Base-by-base conservation (phyloP, 92 coral and sea anemone genomes). In the Ricordea florida region DNA sequence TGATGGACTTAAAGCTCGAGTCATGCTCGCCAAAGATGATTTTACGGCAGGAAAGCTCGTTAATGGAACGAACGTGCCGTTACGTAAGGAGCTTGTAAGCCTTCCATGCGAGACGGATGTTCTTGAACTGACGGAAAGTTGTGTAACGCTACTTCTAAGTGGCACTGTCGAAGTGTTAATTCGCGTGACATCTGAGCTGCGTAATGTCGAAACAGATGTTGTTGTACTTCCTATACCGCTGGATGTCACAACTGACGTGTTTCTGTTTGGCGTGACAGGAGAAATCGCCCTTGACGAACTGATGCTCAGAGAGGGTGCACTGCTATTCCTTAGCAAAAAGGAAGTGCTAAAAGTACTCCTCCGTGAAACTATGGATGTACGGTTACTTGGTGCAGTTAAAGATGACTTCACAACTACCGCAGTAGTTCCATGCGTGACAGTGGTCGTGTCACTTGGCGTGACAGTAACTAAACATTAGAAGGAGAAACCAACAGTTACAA, bases 281-380 rank as follows among this genome's bases (percentile, higher is more conserved):
- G 18, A 65, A 20, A 55, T 70, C 51, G 29, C 55, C 17, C 31
- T 23, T 37, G 63, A 22, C n/a, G n/a, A n/a, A 26, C 37, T 23
- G 41, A 38, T 53, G 20, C 77, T 70, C 40, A 10, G 48, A 16
- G 53, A 52, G 27, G 42, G 26, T 15, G 21, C n/a, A 40, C 29
- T 55, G 55, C 66, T 70, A 11, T 45, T 23, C 20, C 17, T 41
- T 17, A 16, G 77, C 4, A 55, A 41, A 17, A 49, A 40, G 26
- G 65, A 37, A 24, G 32, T 8, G 22, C 22, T 41, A 40, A 56
- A 37, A 17, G 48, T 17, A 13, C 30, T 38, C 23, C 37, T 37
- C 46, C 77, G 38, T 37, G 77, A 55, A 37, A 63, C 77, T 32
- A 67, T 36, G 41, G n/a, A n/a, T n/a, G 42, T 18, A 13, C 21